Base-by-base conservation (phyloP, 1,140 invertebrate genomes). In the Arctopsyche grandis region DNA sequence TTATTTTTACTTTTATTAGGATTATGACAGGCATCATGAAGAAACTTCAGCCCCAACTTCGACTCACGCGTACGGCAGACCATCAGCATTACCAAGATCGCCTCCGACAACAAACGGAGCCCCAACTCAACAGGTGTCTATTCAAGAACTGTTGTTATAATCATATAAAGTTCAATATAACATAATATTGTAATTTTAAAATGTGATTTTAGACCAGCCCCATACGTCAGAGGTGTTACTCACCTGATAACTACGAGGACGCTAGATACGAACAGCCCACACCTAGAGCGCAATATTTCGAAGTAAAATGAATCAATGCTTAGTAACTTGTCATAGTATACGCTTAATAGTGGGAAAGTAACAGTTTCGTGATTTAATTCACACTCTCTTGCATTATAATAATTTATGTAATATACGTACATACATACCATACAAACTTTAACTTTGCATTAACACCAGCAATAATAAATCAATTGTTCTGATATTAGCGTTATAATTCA, bases 241-340 rank as follows among this genome's bases (percentile, higher is more conserved):
- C 81, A 4, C 81, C 81, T 0, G 79, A 80, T n/a, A 77, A 73
- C 16, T 66, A 71, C 5, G 81, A 82, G 22, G 81, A 82, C 19
- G 24, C 66, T n/a, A 60, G 79, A 71, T 82, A 80, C 44, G 81
- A 82, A 52, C 75, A 75, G 22, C 76, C 76, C 1, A 9, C 69
- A 3, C 77, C 79, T 12, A 78, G 81, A 69, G 56, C 79, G 14
- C 81, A 82, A 60, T 82, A 82, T 52, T 82, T 82, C 60, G 81
- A 82, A 73, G 81, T 82, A 73, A 79, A 21, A 29, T 46, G n/a
- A 58, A 19, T 38, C 29, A 38, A 38, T 38, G 29, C 29, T 4
- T 7, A 38, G 1, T 38, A 38, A 38, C 29, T 38, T 38, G 7
- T 38, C 29, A 19, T 26, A 69, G 19, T 21, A n/a, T 21, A 7